phyloP scores from a whole-genome alignment of 2,113 vertebrate genomes.

The Pogona vitticeps region DNA sequence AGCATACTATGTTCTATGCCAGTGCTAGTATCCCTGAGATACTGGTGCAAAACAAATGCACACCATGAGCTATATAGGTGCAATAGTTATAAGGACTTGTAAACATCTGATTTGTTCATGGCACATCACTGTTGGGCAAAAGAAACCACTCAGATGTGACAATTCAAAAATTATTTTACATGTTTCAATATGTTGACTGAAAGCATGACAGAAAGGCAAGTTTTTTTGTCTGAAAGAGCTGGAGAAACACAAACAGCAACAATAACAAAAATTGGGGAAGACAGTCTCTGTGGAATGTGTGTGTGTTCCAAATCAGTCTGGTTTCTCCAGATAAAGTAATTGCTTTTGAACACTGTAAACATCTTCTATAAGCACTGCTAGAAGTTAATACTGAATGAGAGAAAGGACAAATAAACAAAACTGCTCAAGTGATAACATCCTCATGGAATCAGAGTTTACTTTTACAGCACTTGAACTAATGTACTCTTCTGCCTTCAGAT shows the following conservation, averaged over 20 bases:
- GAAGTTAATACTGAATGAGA: slow-evolving; percentile 18
- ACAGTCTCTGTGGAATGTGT: not conserved
- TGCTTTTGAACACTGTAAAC: slow-evolving; percentile 33
- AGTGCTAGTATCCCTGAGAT: not conserved
- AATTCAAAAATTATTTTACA: not conserved
- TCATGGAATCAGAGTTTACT: slow-evolving; percentile 8
- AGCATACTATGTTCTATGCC: not conserved
- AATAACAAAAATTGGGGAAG: slow-evolving; percentile 6
- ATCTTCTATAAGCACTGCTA: slow-evolving; percentile 14
- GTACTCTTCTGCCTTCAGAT: not conserved
- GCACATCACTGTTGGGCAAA: not conserved
- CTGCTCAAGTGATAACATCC: slow-evolving; percentile 10
- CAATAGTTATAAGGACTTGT: not conserved
- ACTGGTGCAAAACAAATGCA: not conserved
- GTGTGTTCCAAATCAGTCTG: slow-evolving; percentile 9
- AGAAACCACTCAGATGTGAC: not conserved
- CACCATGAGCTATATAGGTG: not conserved
- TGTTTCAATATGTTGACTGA: not conserved
- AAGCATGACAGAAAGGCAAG: not conserved
- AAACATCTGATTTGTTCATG: not conserved
- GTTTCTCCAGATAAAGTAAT: slow-evolving; percentile 39
- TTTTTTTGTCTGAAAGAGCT: not conserved
- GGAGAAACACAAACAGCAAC: not conserved
- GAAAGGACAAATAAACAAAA: slow-evolving; percentile 1
- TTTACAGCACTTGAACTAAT: not conserved